A percentile compares a stretch with the other conserved stretches of the same genome.
These are phyloP conservation scores for Branchinecta lynchi DNA, from an alignment of 1,140 invertebrate genomes.

Conservation along the genomic window DNA sequence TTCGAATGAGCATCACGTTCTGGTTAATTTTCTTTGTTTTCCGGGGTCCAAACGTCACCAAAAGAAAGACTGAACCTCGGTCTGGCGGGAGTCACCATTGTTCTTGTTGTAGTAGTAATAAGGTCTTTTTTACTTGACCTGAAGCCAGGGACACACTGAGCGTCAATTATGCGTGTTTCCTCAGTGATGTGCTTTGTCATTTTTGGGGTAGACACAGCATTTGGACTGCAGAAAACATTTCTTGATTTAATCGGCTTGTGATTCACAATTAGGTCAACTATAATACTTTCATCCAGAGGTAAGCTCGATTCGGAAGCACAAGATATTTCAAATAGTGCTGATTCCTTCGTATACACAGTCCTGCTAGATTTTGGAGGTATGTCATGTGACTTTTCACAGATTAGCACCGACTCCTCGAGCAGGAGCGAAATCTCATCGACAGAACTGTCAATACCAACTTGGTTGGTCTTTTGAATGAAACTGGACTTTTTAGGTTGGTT, in stretches of 20 bases:
- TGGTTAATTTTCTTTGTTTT: neutral
- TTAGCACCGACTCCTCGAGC: too few species aligned
- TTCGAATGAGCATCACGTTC: neutral
- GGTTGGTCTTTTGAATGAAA: too few species aligned
- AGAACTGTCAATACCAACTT: too few species aligned
- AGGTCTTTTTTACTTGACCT: too few species aligned
- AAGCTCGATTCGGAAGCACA: too few species aligned
- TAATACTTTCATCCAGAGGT: neutral
- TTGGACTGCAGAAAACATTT: neutral
- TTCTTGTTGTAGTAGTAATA: neutral
- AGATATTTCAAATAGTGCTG: too few species aligned
- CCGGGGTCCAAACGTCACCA: neutral
- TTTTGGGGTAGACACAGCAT: neutral
- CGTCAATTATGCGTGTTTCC: neutral
- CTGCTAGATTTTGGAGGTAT: too few species aligned
- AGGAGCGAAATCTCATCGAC: too few species aligned
- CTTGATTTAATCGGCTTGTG: neutral
- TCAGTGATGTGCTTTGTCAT: neutral
- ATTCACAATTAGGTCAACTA: neutral
- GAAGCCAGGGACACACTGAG: too few species aligned
- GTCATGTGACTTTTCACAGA: too few species aligned
- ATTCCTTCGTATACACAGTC: too few species aligned
- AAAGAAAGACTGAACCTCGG: neutral
- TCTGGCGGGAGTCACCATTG: neutral
- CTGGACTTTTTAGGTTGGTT: too few species aligned